phyloP scores from a whole-genome alignment of 2,797 vertebrate genomes.

The Dromococcyx pavoninus region DNA sequence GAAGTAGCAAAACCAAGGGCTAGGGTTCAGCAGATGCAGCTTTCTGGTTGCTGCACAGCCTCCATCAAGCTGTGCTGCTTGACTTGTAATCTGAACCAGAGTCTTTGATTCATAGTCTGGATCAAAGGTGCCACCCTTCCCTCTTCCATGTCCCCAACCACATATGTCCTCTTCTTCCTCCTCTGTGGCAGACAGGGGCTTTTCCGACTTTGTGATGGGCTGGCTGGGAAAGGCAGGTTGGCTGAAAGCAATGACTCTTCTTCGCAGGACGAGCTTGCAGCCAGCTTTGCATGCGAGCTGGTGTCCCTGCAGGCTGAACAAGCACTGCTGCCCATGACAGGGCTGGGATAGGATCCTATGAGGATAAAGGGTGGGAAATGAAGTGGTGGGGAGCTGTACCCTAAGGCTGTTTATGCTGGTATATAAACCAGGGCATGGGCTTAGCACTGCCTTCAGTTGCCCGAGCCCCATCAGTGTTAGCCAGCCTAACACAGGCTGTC shows the following conservation, averaged over 20 bases:
- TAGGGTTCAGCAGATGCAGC: not conserved
- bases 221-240: not conserved
- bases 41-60: not conserved
- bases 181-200: not conserved
- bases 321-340: not conserved
- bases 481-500: not conserved
- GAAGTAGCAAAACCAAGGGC: not conserved
- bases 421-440: not conserved
- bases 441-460: not conserved
- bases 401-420: not conserved
- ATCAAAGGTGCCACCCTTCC: not conserved
- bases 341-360: not conserved
- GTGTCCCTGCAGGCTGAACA: not conserved
- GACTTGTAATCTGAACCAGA: not conserved
- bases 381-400: not conserved
- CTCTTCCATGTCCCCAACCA: not conserved
- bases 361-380: not conserved
- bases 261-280: not conserved
- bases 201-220: not conserved
- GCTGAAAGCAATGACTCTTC: not conserved
- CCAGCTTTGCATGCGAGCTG: not conserved
- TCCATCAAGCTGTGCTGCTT: not conserved
- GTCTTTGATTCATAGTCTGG: not conserved
- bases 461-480: not conserved
- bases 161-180: not conserved